Base-by-base conservation (phyloP, 2,888 invertebrate species). In the Dolomedes plantarius region DNA sequence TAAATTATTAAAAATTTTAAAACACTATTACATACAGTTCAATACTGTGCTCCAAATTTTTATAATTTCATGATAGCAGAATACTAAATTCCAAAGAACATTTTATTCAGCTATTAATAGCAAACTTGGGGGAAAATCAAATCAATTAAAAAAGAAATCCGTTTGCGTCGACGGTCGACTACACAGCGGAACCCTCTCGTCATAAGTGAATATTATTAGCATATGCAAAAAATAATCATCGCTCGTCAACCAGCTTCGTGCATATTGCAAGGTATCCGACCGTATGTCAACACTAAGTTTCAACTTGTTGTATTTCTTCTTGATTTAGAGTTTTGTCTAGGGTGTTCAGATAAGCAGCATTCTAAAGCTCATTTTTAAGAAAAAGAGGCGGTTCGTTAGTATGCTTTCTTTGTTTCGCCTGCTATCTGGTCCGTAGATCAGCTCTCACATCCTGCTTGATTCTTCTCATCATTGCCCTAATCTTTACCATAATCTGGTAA, bases 391-490 rank as follows among this genome's bases (percentile, higher is more conserved):
- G 56, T 56, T 56, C 56, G 56, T 56, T 56, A 56, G 56, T 56
- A 56, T 56, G 19, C 56, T 23, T 56, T 56, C 56, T 56, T 56
- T 56, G 56, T 56, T 23, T 56, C 23, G 3, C 1, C 5, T 32
- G 67, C 64, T 83, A 83, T 83, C 82, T 71, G 19, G 23, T 6
- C 50, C 31, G 64, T 46, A 19, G 29, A 83, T 83, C 82, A 69
- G 41, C 31, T 16, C n/a, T 46, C 72, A 75, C 74, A 76, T 83
- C 82, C 82, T 83, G 82, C 74, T 69, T 80, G 68, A 72, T 80
- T 73, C 80, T 73, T 39, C 56, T 39, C 31, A 67, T 23, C 65
- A 41, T 27, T 9, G 0, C 28, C 16, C 6, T 69, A 72, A 79
- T 79, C 79, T 79, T 28, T n/a, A 64, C 50, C 36, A 69, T 64